These are phyloP conservation scores for Nannoperca australis DNA, from an alignment of 2,797 vertebrate species.

Conservation along the genomic window DNA sequence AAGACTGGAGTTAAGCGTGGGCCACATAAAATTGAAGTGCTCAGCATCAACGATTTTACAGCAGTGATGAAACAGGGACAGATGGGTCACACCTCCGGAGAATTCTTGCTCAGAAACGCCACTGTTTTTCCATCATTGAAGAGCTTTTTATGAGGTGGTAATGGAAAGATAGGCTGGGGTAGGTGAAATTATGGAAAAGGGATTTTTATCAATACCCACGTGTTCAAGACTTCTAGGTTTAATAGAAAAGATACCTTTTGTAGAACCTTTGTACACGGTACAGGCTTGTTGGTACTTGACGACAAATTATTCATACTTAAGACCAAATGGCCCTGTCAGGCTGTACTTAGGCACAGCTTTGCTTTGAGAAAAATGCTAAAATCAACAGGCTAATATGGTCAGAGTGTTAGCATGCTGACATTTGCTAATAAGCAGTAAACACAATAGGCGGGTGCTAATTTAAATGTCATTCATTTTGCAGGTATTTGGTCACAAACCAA, in stretches of 20 bases:
- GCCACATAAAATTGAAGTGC: conserved; percentile 18
- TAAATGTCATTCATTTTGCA: background rate
- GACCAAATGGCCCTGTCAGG: background rate
- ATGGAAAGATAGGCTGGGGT: background rate
- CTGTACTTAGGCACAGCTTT: background rate
- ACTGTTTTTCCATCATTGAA: background rate
- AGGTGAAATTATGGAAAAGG: background rate
- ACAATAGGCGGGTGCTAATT: too few species aligned
- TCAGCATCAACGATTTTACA: conserved; percentile 21
- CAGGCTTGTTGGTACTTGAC: background rate
- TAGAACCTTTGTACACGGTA: background rate
- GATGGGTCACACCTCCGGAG: conserved; percentile 33
- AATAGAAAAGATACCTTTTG: background rate
- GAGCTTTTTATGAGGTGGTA: background rate
- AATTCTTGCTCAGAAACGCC: background rate
- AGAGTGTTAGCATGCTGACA: background rate
- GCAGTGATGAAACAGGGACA: conserved; percentile 22
- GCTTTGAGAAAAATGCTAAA: background rate
- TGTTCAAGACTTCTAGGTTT: background rate
- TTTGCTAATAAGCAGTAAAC: background rate
- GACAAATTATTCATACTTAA: background rate
- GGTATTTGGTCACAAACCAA: background rate
- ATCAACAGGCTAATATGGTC: background rate
- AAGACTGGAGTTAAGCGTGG: conserved; percentile 6
- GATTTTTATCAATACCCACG: background rate